Evolutionary conservation across 2,797 vertebrate genomes (phyloP).

Genomic region (Enteromius paludinosus): DNA sequence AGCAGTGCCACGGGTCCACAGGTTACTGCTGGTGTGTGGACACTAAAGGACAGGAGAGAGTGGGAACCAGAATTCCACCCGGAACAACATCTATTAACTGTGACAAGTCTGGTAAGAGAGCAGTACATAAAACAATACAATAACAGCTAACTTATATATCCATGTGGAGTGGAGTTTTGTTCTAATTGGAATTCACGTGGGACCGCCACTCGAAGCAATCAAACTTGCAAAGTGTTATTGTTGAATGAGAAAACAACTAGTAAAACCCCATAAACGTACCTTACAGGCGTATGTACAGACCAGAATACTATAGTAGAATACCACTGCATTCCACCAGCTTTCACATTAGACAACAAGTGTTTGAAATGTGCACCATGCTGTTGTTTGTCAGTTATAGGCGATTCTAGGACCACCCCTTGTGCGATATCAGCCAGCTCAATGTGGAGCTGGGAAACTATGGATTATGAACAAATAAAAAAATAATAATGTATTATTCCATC

Average conservation of each 20-base stretch:
- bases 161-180: too few species aligned
- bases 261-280: background rate
- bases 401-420: too few species aligned
- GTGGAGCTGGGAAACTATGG: too few species aligned
- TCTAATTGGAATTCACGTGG: background rate
- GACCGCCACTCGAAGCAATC: background rate
- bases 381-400: background rate
- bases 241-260: background rate
- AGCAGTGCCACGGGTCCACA: slow-evolving; percentile 83
- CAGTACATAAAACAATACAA: too few species aligned
- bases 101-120: slow-evolving; percentile 73
- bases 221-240: background rate
- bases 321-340: background rate
- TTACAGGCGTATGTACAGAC: background rate
- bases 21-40: slow-evolving; percentile 91
- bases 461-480: too few species aligned
- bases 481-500: too few species aligned
- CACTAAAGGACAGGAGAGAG: slow-evolving; percentile 75
- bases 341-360: background rate
- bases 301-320: background rate
- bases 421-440: too few species aligned
- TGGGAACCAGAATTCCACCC: slow-evolving; percentile 77
- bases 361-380: background rate
- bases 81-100: slow-evolving; percentile 74
- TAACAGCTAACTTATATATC: too few species aligned